A percentile compares a stretch with the other conserved stretches of the same genome.
Conservation (phyloP, 2,797 vertebrate genomes). For the Vespertilio murinus region DNA sequence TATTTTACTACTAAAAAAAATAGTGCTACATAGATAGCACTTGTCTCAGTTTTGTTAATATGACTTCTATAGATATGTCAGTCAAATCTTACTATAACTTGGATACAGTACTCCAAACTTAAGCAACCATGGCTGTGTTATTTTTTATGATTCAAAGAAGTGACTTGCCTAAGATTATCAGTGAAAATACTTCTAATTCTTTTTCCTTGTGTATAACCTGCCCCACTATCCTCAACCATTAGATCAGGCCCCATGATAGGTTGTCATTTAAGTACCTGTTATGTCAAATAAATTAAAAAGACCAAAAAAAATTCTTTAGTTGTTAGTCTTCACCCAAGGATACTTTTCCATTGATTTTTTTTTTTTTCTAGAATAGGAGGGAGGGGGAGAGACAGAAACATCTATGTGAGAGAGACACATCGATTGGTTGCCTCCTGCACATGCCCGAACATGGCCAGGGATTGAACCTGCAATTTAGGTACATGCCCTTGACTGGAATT, state of each 20-base stretch:
- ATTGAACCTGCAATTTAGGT: no score
- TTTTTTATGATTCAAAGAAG: not conserved
- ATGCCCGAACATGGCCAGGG: no score
- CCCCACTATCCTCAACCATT: not conserved
- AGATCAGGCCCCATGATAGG: not conserved
- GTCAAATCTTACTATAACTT: not conserved
- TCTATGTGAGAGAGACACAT: no score
- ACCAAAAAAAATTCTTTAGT: not conserved
- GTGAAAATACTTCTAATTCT: not conserved
- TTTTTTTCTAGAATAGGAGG: no score
- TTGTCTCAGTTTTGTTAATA: not conserved
- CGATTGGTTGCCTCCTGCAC: no score
- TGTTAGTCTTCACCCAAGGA: no score
- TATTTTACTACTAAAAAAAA: not conserved
- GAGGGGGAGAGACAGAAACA: no score
- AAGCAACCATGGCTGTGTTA: not conserved
- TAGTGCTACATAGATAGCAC: not conserved
- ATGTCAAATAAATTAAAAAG: constrained; percentile 6
- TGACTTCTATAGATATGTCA: not conserved
- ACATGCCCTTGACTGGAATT: no score
- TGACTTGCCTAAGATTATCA: not conserved
- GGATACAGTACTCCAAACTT: not conserved
- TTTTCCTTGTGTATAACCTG: not conserved
- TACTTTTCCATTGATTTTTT: no score
- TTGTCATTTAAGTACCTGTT: not conserved